Evolutionary conservation across 2,797 vertebrate genomes (phyloP).

Genomic region (Sebastes paucispinis): DNA sequence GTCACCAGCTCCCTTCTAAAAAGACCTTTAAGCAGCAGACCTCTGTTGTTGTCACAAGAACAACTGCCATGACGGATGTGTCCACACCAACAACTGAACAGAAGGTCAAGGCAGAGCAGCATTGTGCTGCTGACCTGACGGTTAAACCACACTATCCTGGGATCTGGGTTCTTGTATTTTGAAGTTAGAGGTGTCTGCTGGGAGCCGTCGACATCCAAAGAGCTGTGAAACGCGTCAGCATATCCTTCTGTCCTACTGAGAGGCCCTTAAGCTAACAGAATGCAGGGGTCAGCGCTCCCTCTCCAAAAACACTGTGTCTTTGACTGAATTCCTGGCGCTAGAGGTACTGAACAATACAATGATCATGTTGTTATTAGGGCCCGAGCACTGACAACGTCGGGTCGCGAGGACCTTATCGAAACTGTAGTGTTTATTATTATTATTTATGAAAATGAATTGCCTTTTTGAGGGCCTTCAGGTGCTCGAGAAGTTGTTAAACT

Average conservation of each 20-base stretch:
- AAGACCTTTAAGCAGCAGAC: slow-evolving; percentile 29
- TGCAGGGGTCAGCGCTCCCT: slow-evolving; percentile 18
- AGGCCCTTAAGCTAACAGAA: slow-evolving; percentile 33
- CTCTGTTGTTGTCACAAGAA: slow-evolving; percentile 21
- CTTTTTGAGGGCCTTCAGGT: too few species aligned
- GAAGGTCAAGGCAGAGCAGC: slow-evolving; percentile 11
- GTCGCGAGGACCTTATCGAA: too few species aligned
- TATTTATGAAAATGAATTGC: too few species aligned
- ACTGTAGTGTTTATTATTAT: too few species aligned
- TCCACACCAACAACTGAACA: slow-evolving; percentile 16
- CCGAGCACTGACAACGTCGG: too few species aligned
- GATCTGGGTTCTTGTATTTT: not conserved
- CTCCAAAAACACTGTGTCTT: not conserved
- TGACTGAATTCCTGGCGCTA: not conserved
- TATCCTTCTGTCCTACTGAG: slow-evolving; percentile 27
- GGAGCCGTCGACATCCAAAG: not conserved
- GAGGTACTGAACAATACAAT: not conserved
- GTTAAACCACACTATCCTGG: not conserved
- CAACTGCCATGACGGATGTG: slow-evolving; percentile 56
- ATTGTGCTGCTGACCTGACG: not conserved
- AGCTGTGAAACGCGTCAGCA: slow-evolving; percentile 58
- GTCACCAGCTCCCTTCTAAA: slow-evolving; percentile 14
- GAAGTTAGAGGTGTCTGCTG: slow-evolving; percentile 2
- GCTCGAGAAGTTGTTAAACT: too few species aligned
- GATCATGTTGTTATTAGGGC: not conserved